Base-by-base conservation (phyloP, 2,888 invertebrate species). In the Frankliniella intonsa region DNA sequence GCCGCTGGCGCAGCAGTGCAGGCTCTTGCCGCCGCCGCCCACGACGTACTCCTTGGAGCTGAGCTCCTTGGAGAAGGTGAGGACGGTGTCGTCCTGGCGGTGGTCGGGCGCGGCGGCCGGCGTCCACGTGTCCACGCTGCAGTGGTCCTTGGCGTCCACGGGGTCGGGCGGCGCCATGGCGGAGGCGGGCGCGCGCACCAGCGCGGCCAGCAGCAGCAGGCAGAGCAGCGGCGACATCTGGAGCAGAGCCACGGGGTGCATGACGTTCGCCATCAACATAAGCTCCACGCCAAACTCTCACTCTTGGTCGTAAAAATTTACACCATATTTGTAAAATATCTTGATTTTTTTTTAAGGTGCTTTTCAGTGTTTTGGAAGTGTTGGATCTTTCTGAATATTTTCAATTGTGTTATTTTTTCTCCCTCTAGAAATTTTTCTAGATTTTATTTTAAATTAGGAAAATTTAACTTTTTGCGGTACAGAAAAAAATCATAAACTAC, bases 1-100 rank as follows among this genome's bases (percentile, higher is more conserved):
- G 84, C 93, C 93, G 86, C 92, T 92, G 82, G 93, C 92, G 87
- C 94, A 94, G 88, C 94, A 94, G 87, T 94, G 93, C 80, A 94
- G 90, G 84, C 93, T 93, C 87, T 94, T 94, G 89, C 94, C 93
- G 83, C 91, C 90, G 83, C 91, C 91, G 83, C 91, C 90, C 85
- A 92, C 90, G 17, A 93, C 93, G 87, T 92, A 94, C 86, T 94
- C 94, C 84, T 88, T 88, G 17, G 90, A 89, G 83, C 92, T 91
- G 9, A 92, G 91, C 85, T 94, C 94, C 86, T 94, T 94, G 83
- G 93, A 93, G 88, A 94, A 93, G 86, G 92, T 92, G 90, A 94
- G 90, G 85, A 90, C 90, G n/a, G 17, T 19, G 55, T 55, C 55
- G 55, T 14, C 17, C 55, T 12, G 55, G 17, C 55, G 17, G 17